Base-by-base conservation (phyloP, 1,140 invertebrate species). In the Pseudomyrmex concolor region DNA sequence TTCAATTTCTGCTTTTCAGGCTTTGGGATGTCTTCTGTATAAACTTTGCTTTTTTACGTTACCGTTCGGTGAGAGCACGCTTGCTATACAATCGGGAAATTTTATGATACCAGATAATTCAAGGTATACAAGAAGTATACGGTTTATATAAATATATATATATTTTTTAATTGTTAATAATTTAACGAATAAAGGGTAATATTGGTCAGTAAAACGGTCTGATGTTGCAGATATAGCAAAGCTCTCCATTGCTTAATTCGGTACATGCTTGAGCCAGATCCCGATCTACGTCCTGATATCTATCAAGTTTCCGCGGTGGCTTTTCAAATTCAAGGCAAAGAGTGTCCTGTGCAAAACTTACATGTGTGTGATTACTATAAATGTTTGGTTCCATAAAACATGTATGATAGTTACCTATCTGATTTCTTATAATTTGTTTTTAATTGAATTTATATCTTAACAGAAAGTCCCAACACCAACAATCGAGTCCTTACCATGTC, bases 41-140 rank as follows among this genome's bases (percentile, higher is more conserved):
- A 98, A 98, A 94, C 95, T 99, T 72, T 99, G 98, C 94, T 99
- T 97, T 93, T 99, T 99, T 93, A 96, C 96, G 19, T 95, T 99
- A 88, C 98, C 98, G 72, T 99, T 99, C 95, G 98, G 97, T 15
- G 98, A 99, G 94, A 98, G 97, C 92, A 96, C 97, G 15, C 94
- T 99, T 84, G 98, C 98, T 62, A 99, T 99, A 91, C 98, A 99
- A 94, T 98, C 96, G 93, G 98, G 97, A 62, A 97, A 97, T 90
- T 98, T 98, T 92, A 96, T 95, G 73, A 97, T 99, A 94, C 98
- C 98, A 64, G 97, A 98, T 93, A 96, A 95, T 94, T 97, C 97
- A 43, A 96, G 95, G 94, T 98, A 96, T 96, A 84, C 90, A 8
- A 51, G 45, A 68, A 83, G 1, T 64, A 34, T 4, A 15, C 0